These are phyloP conservation scores for Plotosus lineatus DNA, from an alignment of 2,113 vertebrate species.

Conservation along the genomic window DNA sequence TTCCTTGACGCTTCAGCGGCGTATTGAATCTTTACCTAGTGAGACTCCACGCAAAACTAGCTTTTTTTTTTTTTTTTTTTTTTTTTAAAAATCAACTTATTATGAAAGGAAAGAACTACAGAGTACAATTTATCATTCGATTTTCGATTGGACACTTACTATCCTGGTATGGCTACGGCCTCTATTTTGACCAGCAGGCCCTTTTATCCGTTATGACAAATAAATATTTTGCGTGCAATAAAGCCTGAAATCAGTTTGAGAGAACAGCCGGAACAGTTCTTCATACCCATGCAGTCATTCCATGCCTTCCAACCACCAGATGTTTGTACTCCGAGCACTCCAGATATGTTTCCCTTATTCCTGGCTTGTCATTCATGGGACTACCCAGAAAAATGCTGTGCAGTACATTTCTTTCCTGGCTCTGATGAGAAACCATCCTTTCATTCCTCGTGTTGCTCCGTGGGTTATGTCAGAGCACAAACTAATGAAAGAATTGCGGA, in stretches of 20 bases:
- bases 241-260: conserved; percentile 1
- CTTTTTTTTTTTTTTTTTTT: neutral
- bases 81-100: conserved; percentile 26
- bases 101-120: neutral
- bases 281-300: conserved; percentile 26
- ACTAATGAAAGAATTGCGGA: conserved; percentile 49
- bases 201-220: neutral
- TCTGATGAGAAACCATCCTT: conserved; percentile 17
- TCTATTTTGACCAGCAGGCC: neutral
- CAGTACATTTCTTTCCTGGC: neutral
- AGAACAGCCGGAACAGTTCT: conserved; percentile 16
- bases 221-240: conserved; percentile 18
- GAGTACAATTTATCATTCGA: neutral
- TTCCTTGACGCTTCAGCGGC: conserved; percentile 15
- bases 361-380: neutral
- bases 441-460: conserved; percentile 42
- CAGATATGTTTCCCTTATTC: neutral
- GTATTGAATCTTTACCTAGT: neutral
- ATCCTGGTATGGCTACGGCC: neutral
- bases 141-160: neutral
- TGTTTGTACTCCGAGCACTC: conserved; percentile 2
- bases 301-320: conserved; percentile 42
- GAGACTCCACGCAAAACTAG: neutral
- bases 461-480: conserved; percentile 44
- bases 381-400: neutral